These are phyloP conservation scores for Dolichallabes microphthalmus DNA, from an alignment of 2,113 vertebrate species.

Conservation along the genomic window DNA sequence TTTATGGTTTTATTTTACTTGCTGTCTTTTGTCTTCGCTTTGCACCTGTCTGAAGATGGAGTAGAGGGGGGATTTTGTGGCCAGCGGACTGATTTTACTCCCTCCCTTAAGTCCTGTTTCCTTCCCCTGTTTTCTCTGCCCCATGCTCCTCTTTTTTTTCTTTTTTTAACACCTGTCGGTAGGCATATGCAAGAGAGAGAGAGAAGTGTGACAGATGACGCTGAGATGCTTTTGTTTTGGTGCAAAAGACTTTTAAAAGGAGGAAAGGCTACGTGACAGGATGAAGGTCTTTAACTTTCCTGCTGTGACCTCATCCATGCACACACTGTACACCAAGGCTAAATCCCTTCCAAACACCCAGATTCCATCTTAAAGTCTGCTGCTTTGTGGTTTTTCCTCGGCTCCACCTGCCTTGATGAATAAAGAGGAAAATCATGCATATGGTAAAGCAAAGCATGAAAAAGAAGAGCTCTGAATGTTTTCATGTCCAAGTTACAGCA, in stretches of 20 bases:
- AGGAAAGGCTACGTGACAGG: neutral
- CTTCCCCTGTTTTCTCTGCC: conserved; percentile 41
- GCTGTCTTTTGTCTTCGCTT: neutral
- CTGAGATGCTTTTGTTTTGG: conserved; percentile 29
- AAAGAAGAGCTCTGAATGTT: neutral
- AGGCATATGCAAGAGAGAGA: conserved; percentile 1
- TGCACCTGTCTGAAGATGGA: conserved; percentile 29
- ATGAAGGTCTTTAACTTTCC: conserved; percentile 2
- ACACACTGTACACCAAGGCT: neutral
- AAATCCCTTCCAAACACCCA: conserved; percentile 11
- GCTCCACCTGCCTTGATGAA: neutral
- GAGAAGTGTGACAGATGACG: conserved; percentile 31
- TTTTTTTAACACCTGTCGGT: conserved; percentile 8
- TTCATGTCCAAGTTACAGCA: conserved; percentile 19
- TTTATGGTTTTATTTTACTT: conserved; percentile 26
- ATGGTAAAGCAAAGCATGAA: neutral
- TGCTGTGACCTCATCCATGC: conserved; percentile 19
- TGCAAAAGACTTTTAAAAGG: neutral
- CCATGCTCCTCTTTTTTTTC: neutral
- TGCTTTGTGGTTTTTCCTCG: neutral
- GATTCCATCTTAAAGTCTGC: neutral
- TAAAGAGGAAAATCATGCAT: neutral
- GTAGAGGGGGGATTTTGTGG: neutral
- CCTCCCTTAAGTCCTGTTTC: conserved; percentile 61
- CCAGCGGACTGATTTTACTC: neutral